Percentiles rank a stretch among this genome's conserved stretches.
These are phyloP conservation scores for Myathropa florea DNA, from an alignment of 2,888 invertebrate species.

Conservation along the genomic window DNA sequence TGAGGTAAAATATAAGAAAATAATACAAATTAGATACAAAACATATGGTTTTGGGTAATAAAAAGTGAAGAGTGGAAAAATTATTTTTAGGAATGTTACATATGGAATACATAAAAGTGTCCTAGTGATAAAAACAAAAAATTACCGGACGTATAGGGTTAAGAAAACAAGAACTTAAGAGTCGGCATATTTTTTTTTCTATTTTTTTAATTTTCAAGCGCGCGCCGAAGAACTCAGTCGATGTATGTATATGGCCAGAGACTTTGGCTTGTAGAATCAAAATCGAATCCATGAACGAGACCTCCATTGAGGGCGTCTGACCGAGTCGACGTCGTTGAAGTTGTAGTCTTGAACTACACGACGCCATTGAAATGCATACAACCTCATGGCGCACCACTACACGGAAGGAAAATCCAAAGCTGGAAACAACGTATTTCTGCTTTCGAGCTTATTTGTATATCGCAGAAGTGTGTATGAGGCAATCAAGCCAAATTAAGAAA, in stretches of 20 bases:
- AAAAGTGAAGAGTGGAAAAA: not conserved
- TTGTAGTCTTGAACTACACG: constrained; percentile 78
- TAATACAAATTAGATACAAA: not conserved
- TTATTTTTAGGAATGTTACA: constrained; percentile 26
- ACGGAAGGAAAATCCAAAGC: constrained; percentile 40
- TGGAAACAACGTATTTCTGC: constrained; percentile 41
- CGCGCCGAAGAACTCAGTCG: constrained; percentile 49
- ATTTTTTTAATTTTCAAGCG: constrained; percentile 26
- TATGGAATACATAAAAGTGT: not conserved
- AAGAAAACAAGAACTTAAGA: constrained; percentile 21
- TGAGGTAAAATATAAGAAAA: constrained; percentile 35
- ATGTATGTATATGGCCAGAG: constrained; percentile 41
- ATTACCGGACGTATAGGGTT: constrained; percentile 30
- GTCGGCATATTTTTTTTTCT: constrained; percentile 17
- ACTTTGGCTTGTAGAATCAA: constrained; percentile 52
- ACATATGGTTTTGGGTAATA: not conserved
- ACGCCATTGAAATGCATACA: constrained; percentile 74
- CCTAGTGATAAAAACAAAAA: constrained; percentile 16
- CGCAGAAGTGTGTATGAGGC: constrained; percentile 50
- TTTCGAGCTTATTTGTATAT: not conserved
- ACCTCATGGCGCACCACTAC: constrained; percentile 22
- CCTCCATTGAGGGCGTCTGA: constrained; percentile 78
- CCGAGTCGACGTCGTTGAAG: constrained; percentile 70
- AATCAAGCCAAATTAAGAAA: constrained; percentile 53
- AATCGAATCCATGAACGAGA: constrained; percentile 77